Base-by-base conservation (phyloP, 2,888 invertebrate genomes). In the Mimachlamys varia region DNA sequence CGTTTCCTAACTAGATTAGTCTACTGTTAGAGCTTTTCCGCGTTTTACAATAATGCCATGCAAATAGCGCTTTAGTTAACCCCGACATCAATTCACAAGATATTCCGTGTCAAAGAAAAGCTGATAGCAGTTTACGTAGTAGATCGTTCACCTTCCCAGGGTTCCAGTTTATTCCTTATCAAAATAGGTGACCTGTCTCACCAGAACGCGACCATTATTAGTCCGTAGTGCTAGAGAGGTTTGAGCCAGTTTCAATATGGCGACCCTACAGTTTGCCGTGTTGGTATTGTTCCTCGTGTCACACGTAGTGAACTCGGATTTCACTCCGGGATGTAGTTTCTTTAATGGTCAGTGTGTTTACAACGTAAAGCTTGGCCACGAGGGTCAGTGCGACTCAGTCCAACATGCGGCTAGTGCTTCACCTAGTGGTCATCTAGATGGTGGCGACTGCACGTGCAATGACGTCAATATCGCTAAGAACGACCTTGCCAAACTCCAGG, bases 311-410 rank as follows among this genome's bases (percentile, higher is more conserved):
- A 7, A 27, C 12, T 76, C 76, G 33, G 76, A 5, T 0, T 94
- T 94, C 88, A 91, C 91, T 19, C 94, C 94, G 0, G 94, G 95
- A 15, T 95, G 95, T 89, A 95, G 94, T 89, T 95, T 95, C 88
- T 93, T 88, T 38, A 93, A 92, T 55, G 95, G 94, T 5, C 94
- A 94, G 91, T 95, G 95, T 88, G 88, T 94, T 7, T 95, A 95
- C 88, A 93, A 93, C 49, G 93, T 95, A 0, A 93, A 94, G 89
- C 91, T 95, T 5, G 95, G 95, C 0, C 93, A 93, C 49, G 91
- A 92, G 37, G 90, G 93, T 12, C 92, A 92, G 33, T 95, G 95
- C 90, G 93, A 94, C 89, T 88, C 89, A 33, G 44, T 90, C n/a
- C 88, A 90, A n/a, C 62, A 89, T 22, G 89, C 90, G 33, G 55